These are phyloP conservation scores for Perdix hodgsoniae DNA, from an alignment of 2,797 vertebrate species.

Conservation along the genomic window DNA sequence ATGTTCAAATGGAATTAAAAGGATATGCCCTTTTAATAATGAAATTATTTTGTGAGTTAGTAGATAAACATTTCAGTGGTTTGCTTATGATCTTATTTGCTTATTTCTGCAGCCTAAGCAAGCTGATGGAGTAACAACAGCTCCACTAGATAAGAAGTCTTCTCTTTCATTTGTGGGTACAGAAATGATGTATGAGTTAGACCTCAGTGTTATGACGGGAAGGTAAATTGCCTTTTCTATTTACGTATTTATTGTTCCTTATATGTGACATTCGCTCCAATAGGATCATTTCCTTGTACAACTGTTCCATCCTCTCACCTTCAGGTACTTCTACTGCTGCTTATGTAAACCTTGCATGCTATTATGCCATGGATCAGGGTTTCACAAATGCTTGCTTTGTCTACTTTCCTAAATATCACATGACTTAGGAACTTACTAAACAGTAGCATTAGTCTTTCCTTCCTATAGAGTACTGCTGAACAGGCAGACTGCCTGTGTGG, in stretches of 20 bases:
- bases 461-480: background rate
- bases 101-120: background rate
- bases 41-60: background rate
- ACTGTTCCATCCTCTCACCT: background rate
- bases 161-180: background rate
- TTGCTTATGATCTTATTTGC: background rate
- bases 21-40: background rate
- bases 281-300: background rate
- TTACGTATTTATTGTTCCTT: background rate
- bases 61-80: background rate
- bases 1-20: background rate
- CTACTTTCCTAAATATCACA: background rate
- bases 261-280: background rate
- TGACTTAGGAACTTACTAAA: background rate
- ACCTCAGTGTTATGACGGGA: background rate
- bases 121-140: background rate
- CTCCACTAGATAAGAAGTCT: background rate
- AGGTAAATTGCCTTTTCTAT: background rate
- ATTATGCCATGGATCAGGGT: background rate
- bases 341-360: background rate
- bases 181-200: background rate
- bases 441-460: background rate
- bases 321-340: background rate
- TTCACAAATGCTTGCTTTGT: background rate
- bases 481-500: background rate